These are phyloP conservation scores for Cromileptes altivelis DNA, from an alignment of 2,113 vertebrate genomes.

Conservation along the genomic window DNA sequence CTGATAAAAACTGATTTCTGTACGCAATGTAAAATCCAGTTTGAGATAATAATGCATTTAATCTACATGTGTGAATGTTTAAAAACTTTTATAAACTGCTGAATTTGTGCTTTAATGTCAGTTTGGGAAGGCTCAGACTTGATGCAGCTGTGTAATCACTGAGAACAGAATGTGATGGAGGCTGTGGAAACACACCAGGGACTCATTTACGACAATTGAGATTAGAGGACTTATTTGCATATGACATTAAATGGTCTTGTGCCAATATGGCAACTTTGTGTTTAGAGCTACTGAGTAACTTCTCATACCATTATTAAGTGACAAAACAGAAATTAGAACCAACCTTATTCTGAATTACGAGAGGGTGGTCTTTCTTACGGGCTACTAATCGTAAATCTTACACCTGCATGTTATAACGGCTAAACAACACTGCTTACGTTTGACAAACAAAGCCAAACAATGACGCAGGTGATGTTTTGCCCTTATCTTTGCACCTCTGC, in stretches of 20 bases:
- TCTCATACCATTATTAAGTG: neutral
- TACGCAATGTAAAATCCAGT: neutral
- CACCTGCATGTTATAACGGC: neutral
- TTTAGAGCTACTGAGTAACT: constrained; percentile 4
- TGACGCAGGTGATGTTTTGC: constrained; percentile 32
- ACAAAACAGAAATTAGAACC: neutral
- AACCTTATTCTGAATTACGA: neutral
- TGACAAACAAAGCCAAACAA: neutral
- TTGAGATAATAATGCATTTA: neutral
- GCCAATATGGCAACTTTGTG: neutral
- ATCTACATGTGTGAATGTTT: constrained; percentile 23
- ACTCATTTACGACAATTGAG: constrained; percentile 16
- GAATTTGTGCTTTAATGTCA: constrained; percentile 14
- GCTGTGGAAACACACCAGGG: constrained; percentile 38
- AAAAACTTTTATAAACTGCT: neutral
- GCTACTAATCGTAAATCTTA: neutral
- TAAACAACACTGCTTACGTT: neutral
- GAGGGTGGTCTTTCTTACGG: neutral
- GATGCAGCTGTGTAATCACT: constrained; percentile 36
- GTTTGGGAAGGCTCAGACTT: constrained; percentile 1
- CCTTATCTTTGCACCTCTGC: constrained; percentile 7
- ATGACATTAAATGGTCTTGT: constrained; percentile 1
- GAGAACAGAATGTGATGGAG: constrained; percentile 32
- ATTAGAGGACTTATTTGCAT: constrained; percentile 36
- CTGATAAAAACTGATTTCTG: neutral